Evolutionary conservation across 2,888 invertebrate species (phyloP).

Genomic region (Oscheius sp.): DNA sequence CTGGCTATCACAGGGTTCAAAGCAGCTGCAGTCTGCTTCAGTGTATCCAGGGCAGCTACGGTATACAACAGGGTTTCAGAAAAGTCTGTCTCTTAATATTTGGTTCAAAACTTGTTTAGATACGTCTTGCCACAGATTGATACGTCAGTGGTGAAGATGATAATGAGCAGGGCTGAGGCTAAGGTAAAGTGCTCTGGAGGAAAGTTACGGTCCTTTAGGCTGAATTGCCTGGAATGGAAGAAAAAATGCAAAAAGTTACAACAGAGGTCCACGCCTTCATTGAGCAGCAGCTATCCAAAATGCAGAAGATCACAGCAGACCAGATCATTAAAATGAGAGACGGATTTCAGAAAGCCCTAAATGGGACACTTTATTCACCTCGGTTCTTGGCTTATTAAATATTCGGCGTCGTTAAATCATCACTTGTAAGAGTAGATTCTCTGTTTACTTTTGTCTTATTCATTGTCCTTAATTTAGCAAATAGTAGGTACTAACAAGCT

Average conservation of each 20-base stretch:
- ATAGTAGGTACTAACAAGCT: background rate
- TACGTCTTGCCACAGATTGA: conserved; percentile 8
- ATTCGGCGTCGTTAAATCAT: background rate
- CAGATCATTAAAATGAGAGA: background rate
- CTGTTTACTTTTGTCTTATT: background rate
- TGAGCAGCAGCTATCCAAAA: background rate
- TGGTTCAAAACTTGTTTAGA: background rate
- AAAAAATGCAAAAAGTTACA: background rate
- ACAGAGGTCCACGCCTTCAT: background rate
- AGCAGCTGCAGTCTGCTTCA: background rate
- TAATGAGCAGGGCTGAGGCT: background rate
- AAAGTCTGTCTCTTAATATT: background rate
- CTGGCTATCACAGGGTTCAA: conserved; percentile 3
- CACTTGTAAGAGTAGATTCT: background rate
- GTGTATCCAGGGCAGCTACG: background rate
- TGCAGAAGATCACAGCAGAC: background rate
- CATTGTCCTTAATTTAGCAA: no score
- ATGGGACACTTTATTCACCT: background rate
- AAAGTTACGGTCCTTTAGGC: background rate
- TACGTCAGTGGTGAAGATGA: background rate
- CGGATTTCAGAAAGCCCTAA: background rate
- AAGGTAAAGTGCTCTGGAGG: background rate
- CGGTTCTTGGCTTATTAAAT: background rate
- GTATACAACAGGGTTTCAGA: background rate
- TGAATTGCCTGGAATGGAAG: background rate